A percentile compares a stretch with the other conserved stretches of the same genome.
phyloP scores from a whole-genome alignment of 2,113 vertebrate genomes.

The Lepus europaeus region DNA sequence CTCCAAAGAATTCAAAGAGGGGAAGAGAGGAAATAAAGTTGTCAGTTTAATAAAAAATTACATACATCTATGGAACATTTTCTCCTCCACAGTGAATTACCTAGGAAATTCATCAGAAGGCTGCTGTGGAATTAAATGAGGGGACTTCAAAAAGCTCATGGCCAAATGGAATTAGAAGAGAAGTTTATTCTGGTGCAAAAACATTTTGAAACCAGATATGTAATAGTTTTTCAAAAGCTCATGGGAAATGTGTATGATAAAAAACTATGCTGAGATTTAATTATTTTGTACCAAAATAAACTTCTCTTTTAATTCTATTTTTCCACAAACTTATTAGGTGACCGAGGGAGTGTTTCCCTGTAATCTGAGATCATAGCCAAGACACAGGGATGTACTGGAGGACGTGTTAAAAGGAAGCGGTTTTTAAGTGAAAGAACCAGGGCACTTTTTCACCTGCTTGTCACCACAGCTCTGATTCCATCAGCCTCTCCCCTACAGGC shows the following conservation, averaged over 20 bases:
- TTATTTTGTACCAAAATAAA: too few relatives aligned
- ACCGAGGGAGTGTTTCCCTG: background rate
- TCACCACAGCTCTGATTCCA: background rate
- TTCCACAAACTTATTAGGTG: background rate
- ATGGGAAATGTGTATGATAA: too few relatives aligned
- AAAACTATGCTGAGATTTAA: too few relatives aligned
- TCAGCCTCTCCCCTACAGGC: slow-evolving; percentile 32
- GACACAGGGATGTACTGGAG: background rate
- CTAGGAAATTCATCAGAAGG: slow-evolving; percentile 1
- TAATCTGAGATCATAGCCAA: slow-evolving; percentile 26
- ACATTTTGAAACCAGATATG: too few relatives aligned
- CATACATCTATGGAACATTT: background rate
- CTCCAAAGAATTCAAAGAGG: background rate
- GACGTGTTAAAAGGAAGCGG: background rate
- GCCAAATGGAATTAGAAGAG: too few relatives aligned
- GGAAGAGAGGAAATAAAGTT: background rate
- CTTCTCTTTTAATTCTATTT: too few relatives aligned
- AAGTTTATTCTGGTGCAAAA: too few relatives aligned
- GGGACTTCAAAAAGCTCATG: too few relatives aligned
- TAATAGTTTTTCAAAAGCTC: too few relatives aligned
- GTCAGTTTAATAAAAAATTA: slow-evolving; percentile 49
- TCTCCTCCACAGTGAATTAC: background rate
- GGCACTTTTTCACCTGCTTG: background rate
- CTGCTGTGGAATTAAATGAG: background rate
- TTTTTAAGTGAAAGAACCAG: background rate